A percentile compares a stretch with the other conserved stretches of the same genome.
Conservation (phyloP, 2,113 vertebrate genomes). For the Aspiorhynchus laticeps region DNA sequence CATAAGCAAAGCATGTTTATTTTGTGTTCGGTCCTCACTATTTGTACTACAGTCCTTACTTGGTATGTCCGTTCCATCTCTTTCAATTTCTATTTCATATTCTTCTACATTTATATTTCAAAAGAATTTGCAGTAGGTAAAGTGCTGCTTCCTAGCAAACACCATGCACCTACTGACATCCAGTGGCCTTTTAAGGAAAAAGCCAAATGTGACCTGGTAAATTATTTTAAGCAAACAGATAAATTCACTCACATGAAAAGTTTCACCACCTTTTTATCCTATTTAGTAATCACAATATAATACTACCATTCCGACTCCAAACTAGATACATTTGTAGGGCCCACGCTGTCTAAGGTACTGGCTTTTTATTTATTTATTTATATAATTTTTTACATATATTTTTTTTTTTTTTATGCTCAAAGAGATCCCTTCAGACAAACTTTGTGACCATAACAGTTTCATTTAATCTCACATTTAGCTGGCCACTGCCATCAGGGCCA, state of each 20-base stretch:
- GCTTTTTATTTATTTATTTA: no score
- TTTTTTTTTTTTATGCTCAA: background rate
- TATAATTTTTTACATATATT: background rate
- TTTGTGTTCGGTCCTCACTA: background rate
- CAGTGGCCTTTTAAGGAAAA: background rate
- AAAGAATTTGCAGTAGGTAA: background rate
- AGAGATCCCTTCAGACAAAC: background rate
- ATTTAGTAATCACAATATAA: background rate
- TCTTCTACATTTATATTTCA: background rate
- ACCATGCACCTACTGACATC: background rate
- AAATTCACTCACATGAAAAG: background rate
- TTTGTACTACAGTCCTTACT: background rate
- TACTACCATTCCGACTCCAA: background rate
- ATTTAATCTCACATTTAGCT: background rate
- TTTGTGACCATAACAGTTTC: background rate
- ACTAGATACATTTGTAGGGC: background rate
- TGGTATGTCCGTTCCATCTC: background rate
- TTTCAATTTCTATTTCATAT: background rate
- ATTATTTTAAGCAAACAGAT: background rate
- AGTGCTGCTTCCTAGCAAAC: background rate
- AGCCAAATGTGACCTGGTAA: background rate
- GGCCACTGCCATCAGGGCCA: background rate
- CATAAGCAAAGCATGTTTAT: background rate
- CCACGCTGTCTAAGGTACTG: background rate
- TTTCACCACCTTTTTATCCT: background rate